These are phyloP conservation scores for Bedellia somnulentella DNA, from an alignment of 2,888 invertebrate genomes.

Conservation along the genomic window DNA sequence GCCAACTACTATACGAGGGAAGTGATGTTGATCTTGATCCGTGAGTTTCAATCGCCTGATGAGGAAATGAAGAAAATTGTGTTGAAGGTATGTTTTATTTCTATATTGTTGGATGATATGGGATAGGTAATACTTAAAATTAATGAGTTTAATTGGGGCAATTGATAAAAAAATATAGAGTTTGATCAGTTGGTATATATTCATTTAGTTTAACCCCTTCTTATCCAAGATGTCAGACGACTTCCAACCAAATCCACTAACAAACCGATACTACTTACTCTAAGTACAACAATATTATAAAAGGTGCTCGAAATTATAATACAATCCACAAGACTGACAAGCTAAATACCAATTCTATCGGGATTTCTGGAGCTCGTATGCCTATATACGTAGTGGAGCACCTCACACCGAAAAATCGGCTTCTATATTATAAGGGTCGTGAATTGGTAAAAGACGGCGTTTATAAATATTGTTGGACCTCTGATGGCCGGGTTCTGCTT, in stretches of 20 bases:
- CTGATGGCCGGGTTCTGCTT: neutral
- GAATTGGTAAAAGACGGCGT: neutral
- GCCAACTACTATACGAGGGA: conserved; percentile 99
- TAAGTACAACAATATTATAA: neutral
- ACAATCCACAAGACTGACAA: neutral
- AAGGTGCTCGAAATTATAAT: neutral
- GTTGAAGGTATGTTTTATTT: conserved; percentile 70
- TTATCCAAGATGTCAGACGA: neutral
- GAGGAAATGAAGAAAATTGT: conserved; percentile 99
- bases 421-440: neutral
- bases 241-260: no score
- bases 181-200: no score
- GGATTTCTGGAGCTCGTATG: neutral
- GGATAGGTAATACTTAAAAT: no score
- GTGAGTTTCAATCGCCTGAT: conserved; percentile 99
- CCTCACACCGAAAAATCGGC: neutral
- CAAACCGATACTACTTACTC: neutral
- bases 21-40: conserved; percentile 95
- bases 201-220: no score
- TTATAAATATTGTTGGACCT: neutral
- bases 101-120: no score
- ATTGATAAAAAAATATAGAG: no score
- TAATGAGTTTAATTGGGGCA: no score
- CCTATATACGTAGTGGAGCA: conserved; percentile 1
- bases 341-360: neutral